A percentile compares a stretch with the other conserved stretches of the same genome.
Conservation (phyloP, 2,888 invertebrate species). For the Eupsilia transversa region DNA sequence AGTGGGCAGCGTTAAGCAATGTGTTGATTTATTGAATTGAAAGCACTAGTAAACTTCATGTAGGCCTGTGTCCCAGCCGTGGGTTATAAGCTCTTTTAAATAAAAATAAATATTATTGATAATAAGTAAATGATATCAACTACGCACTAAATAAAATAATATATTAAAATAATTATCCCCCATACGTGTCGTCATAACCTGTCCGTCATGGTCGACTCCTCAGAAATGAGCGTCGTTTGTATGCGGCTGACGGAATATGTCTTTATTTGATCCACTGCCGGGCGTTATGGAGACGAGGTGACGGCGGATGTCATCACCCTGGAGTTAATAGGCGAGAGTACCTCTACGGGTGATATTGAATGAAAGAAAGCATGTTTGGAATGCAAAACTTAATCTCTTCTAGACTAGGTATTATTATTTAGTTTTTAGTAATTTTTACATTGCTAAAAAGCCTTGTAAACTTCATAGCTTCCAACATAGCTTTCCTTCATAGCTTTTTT, state of each 20-base stretch:
- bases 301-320: slow-evolving; percentile 3
- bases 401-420: too few species aligned
- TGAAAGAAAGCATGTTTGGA: neutral
- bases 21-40: neutral
- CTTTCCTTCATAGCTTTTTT: neutral
- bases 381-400: neutral
- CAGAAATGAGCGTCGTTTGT: slow-evolving; percentile 37
- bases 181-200: neutral
- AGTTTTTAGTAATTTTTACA: neutral
- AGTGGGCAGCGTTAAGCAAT: neutral
- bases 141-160: neutral
- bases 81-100: neutral
- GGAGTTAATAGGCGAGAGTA: neutral
- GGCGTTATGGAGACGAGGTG: slow-evolving; percentile 2
- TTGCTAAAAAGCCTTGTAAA: neutral
- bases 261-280: slow-evolving; percentile 48
- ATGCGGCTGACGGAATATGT: slow-evolving; percentile 37
- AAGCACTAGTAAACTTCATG: neutral
- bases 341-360: neutral
- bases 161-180: neutral
- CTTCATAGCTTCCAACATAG: neutral
- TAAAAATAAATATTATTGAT: neutral
- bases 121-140: neutral
- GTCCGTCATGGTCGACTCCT: neutral
- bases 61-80: too few species aligned